Evolutionary conservation across 2,797 vertebrate species (phyloP), one percentile per base, ranked within the genome.

Genomic region (Chromobotia macracanthus): DNA sequence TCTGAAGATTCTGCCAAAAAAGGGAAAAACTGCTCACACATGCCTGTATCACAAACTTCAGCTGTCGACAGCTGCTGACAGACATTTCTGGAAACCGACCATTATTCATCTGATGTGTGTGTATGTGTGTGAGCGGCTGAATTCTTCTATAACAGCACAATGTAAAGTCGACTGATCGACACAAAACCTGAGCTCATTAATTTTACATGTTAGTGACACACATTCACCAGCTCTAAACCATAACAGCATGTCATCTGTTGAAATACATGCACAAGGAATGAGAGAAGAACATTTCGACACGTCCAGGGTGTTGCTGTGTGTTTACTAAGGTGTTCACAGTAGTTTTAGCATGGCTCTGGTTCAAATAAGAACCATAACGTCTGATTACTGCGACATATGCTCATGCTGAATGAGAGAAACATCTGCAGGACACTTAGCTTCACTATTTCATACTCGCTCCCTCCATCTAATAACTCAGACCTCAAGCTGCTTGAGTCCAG

Each of bases 181-280:
- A 72, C 80, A 76, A 75, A 55, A 21, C 79, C 61, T 74, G 86
- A 79, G 84, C 84, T 83, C 84, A 91, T 93, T 89, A 93, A 92
- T 92, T 92, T 91, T 92, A 91, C 91, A 94, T 90, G 90, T 53
- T 53, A 81, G 48, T 84, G 87, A 91, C 86, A 87, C 87, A 90
- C 84, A 87, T 19, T n/a, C n/a, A 12, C 55, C 19, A 21, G 55
- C 3, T 55, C 51, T 19, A 10, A 8, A 55, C 9, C 51, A 84
- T 80, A 83, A 85, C 82, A 88, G 86, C 83, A 15, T 12, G 2
- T 87, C 89, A 90, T 87, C 89, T 90, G 89, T 91, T n/a, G 18
- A n/a, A n/a, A 55, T 9, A 19, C 18, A 55, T 55, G 51, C 7
- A n/a, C 35, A 38, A 38, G 35, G 35, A 38, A 38, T 38, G 35